A percentile compares a stretch with the other conserved stretches of the same genome.
Conservation (phyloP, 2,113 vertebrate species). For the Elephas maximus region DNA sequence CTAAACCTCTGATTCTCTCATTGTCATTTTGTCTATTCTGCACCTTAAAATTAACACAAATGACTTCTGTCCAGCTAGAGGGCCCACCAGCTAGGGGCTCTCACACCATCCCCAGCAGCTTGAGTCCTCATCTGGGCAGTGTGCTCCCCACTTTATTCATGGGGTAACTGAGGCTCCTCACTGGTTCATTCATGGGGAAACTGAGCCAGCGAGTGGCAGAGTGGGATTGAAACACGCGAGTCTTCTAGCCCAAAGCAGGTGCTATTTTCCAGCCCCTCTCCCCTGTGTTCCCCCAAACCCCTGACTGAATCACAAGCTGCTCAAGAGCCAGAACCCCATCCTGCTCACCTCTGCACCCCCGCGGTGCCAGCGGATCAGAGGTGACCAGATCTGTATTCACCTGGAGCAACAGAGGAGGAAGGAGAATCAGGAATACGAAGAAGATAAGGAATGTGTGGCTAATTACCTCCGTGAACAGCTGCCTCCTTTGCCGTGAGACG, state of each 20-base stretch:
- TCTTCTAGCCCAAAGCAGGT: not conserved
- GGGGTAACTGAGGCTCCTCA: not conserved
- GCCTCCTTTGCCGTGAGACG: not conserved
- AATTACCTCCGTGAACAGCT: not conserved
- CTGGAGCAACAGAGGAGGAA: not conserved
- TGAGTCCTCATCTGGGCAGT: fast-evolving
- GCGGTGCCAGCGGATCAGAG: fast-evolving
- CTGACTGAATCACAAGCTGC: not conserved
- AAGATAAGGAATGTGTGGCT: not conserved
- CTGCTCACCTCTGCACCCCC: not conserved
- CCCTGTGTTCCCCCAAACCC: not conserved
- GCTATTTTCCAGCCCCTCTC: not conserved
- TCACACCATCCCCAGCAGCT: fast-evolving
- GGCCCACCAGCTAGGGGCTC: not conserved
- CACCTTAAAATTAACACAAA: not conserved
- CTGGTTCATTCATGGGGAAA: not conserved
- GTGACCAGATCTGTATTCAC: not conserved
- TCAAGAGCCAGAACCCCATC: not conserved
- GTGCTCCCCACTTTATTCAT: fast-evolving
- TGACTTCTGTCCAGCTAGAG: not conserved
- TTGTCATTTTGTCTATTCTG: not conserved
- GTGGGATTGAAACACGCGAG: not conserved
- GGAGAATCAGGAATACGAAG: not conserved
- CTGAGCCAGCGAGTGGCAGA: not conserved
- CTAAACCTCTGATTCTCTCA: not conserved